A percentile compares a stretch with the other conserved stretches of the same genome.
Evolutionary conservation across 2,113 vertebrate species (phyloP).

Genomic region (Tragelaphus strepsiceros): DNA sequence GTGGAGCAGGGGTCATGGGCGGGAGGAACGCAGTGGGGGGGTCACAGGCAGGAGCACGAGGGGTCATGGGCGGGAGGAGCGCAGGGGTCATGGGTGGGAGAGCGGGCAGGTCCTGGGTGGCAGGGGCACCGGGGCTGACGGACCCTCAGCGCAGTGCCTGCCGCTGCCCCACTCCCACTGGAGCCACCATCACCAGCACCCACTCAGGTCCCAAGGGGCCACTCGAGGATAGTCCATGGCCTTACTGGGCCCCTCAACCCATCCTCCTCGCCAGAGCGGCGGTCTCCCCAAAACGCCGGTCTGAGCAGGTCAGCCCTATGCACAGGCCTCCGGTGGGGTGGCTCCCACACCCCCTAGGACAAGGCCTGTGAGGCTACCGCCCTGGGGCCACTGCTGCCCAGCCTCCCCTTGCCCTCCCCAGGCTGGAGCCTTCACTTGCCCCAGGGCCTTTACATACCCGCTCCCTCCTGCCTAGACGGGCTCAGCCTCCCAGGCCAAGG

Average conservation of each 20-base stretch:
- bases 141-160: not conserved
- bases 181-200: rapidly evolving
- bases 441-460: not conserved
- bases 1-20: too few relatives aligned
- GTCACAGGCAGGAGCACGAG: not conserved
- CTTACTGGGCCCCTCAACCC: not conserved
- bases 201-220: not conserved
- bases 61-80: too few relatives aligned
- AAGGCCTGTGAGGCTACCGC: not conserved
- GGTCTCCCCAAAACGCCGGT: not conserved
- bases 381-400: not conserved
- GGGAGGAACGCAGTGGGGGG: too few relatives aligned
- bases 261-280: not conserved
- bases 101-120: too few relatives aligned
- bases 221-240: too few relatives aligned
- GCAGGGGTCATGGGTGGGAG: too few relatives aligned
- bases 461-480: not conserved
- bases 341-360: not conserved
- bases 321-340: not conserved
- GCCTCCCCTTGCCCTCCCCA: too few relatives aligned
- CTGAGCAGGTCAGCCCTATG: not conserved
- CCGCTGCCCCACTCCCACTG: not conserved
- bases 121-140: not conserved
- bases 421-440: too few relatives aligned
- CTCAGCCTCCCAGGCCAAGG: not conserved